Percentiles rank a stretch among this genome's conserved stretches.
Evolutionary conservation across 2,113 vertebrate genomes (phyloP).

Genomic region (Oxygymnocypris stewartii): DNA sequence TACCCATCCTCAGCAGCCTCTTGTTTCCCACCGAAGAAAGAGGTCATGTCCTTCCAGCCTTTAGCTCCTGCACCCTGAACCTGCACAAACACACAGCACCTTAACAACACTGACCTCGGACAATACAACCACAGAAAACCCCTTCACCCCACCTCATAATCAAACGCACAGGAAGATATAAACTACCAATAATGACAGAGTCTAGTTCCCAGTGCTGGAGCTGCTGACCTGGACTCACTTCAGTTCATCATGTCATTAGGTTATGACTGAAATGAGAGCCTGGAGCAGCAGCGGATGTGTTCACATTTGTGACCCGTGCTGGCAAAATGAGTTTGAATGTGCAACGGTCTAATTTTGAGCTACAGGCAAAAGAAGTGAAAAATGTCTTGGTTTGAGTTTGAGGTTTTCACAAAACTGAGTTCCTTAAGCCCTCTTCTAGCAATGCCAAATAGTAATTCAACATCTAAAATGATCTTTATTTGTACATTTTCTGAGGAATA

Average conservation of each 20-base stretch:
- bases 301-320: too few species aligned
- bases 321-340: too few species aligned
- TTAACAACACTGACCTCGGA: background rate
- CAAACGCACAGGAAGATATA: background rate
- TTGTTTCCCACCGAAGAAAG: slow-evolving; percentile 84
- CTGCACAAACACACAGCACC: slow-evolving; percentile 64
- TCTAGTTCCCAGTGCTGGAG: background rate
- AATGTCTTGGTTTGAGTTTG: too few species aligned
- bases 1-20: slow-evolving; percentile 82
- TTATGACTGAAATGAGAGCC: background rate
- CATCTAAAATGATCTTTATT: too few species aligned
- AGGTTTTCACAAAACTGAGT: too few species aligned
- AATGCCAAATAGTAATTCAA: too few species aligned
- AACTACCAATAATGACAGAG: background rate
- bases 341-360: too few species aligned
- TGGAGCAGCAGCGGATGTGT: background rate
- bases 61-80: slow-evolving; percentile 92
- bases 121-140: background rate
- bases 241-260: background rate
- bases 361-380: too few species aligned
- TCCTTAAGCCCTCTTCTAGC: too few species aligned
- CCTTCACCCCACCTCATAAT: background rate
- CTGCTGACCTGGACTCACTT: background rate
- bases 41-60: slow-evolving; percentile 85
- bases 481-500: too few species aligned